Evolutionary conservation across 2,888 invertebrate species (phyloP), one percentile per base, ranked within the genome.

Genomic region (Watsonalla binaria): DNA sequence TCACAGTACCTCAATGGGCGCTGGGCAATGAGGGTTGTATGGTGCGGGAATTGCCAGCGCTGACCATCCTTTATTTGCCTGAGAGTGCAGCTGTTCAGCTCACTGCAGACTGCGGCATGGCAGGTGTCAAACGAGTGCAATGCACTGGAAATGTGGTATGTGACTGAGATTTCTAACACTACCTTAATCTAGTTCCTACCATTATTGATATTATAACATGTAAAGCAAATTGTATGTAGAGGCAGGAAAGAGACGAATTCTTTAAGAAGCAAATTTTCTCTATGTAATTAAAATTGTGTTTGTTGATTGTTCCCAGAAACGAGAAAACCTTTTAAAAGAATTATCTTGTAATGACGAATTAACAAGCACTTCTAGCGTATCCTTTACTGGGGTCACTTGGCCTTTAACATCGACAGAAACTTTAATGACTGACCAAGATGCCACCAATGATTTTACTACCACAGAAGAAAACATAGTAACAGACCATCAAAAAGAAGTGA

Each of bases 1-100:
- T 80, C 78, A 6, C 84, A 95, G 95, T 95, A 61, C 95, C 95
- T 35, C 92, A 92, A 67, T 95, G 95, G 95, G 95, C 95, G n/a
- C 82, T 90, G 51, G 92, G 92, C 42, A 88, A 86, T 46, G 93
- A 93, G 63, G 94, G 94, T 35, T 95, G 95, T 74, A 93, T 95
- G 82, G 85, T 95, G 55, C 93, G 93, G 63, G 94, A 94, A 55
- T 84, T 95, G 64, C 95, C 95, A 5, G 94, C 95, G 39, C 84
- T 95, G 61, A 95, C 95, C 0, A 93, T 94, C 61, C 91, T 95
- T 56, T 96, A 95, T 75, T 92, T 95, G 72, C 95, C 95, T 35
- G 95, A 95, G 74, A 94, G 94, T 74, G 94, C 94, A 42, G 95
- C 95, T 49, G 93, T 95, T 51, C 95, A 95, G 78, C 87, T 95